Evolutionary conservation across 2,888 invertebrate species (phyloP).

Genomic region (Alsophila aescularia): DNA sequence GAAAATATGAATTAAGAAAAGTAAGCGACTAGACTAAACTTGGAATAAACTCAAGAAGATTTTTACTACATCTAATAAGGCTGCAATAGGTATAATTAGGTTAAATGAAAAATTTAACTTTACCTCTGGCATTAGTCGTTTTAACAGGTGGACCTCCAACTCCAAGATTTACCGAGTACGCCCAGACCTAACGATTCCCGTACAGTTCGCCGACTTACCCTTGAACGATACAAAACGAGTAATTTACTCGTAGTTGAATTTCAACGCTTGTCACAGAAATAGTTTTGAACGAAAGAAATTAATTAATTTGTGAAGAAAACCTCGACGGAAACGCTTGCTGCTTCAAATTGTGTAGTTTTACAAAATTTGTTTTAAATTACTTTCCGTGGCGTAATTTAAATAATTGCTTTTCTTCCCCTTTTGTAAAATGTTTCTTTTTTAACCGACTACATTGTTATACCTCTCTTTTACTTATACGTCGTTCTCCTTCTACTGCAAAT

Average conservation of each 20-base stretch:
- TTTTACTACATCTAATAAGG: too few species aligned
- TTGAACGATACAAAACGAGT: too few species aligned
- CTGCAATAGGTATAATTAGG: too few species aligned
- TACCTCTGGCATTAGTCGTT: too few species aligned
- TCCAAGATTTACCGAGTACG: neutral
- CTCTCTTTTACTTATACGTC: too few species aligned
- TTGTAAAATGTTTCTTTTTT: neutral
- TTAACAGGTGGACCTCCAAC: neutral
- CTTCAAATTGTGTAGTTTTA: constrained; percentile 11
- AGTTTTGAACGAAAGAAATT: constrained; percentile 12
- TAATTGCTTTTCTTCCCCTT: neutral
- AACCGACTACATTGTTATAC: too few species aligned
- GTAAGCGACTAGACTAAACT: too few species aligned
- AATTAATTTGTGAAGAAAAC: constrained; percentile 16
- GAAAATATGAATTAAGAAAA: too few species aligned
- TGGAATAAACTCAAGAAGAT: too few species aligned
- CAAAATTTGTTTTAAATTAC: constrained; percentile 10
- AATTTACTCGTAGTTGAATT: constrained; percentile 32
- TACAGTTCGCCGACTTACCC: too few species aligned
- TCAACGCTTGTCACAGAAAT: constrained; percentile 7
- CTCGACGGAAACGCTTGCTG: constrained; percentile 13
- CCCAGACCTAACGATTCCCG: constrained; percentile 37
- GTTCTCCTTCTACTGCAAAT: too few species aligned
- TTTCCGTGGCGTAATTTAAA: neutral
- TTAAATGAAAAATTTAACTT: too few species aligned